Conservation (phyloP, 1,140 invertebrate species). For the Caenorhabditis inopinata region DNA sequence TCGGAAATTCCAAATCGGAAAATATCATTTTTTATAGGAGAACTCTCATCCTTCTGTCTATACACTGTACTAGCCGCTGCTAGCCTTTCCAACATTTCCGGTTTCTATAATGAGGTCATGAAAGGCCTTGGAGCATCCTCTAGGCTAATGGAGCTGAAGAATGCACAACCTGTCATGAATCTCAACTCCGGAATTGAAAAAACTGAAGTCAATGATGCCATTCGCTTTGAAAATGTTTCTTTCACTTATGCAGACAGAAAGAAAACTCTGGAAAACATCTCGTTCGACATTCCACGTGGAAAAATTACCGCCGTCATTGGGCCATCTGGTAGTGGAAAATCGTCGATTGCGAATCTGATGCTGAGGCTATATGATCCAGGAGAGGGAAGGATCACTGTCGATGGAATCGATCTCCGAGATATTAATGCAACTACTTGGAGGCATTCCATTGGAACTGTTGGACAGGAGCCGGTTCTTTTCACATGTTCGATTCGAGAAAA, state of each 20-base stretch:
- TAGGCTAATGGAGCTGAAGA: not conserved
- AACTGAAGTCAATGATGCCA: not conserved
- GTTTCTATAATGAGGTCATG: slow-evolving; percentile 18
- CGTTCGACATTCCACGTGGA: slow-evolving; percentile 71
- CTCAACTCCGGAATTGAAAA: not conserved
- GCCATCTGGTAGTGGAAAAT: slow-evolving; percentile 68
- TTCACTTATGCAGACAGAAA: not conserved
- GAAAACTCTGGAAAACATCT: not conserved
- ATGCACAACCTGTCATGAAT: slow-evolving; percentile 6
- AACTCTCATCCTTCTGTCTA: not conserved
- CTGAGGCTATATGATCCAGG: slow-evolving; percentile 68
- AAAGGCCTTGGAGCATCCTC: slow-evolving; percentile 13
- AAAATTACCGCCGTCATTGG: slow-evolving; percentile 87
- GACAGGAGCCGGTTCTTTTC: slow-evolving; percentile 67
- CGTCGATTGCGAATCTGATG: slow-evolving; percentile 67
- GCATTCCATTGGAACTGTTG: slow-evolving; percentile 77
- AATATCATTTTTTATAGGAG: not conserved
- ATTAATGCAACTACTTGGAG: slow-evolving; percentile 69
- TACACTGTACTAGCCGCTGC: slow-evolving; percentile 7
- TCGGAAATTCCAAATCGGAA: not conserved
- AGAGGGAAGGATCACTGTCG: slow-evolving; percentile 59
- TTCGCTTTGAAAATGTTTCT: not conserved
- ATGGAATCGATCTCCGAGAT: slow-evolving; percentile 56
- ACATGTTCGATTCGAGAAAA: slow-evolving; percentile 61
- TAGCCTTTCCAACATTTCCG: not conserved